Evolutionary conservation across 2,888 invertebrate genomes (phyloP).

Genomic region (Epiblema foenella): DNA sequence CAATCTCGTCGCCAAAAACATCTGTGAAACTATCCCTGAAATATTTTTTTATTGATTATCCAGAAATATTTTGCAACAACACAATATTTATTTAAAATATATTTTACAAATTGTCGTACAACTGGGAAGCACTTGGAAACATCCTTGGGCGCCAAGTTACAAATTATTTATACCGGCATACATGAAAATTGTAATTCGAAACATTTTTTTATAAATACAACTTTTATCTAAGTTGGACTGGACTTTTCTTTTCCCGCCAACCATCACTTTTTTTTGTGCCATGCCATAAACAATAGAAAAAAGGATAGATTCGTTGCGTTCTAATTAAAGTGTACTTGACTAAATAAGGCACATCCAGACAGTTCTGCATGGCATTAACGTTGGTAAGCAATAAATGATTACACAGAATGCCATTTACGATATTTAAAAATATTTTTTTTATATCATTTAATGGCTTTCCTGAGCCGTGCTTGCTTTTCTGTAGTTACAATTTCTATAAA

Average conservation of each 20-base stretch:
- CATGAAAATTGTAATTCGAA: neutral
- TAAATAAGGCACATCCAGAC: neutral
- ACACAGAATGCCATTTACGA: no score
- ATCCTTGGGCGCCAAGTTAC: slow-evolving; percentile 4
- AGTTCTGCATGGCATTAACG: no score
- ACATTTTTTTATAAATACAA: neutral
- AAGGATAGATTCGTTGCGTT: neutral
- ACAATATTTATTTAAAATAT: neutral
- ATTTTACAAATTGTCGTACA: slow-evolving; percentile 16
- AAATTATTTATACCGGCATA: neutral
- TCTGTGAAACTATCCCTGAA: slow-evolving; percentile 71
- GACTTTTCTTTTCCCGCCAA: slow-evolving; percentile 26
- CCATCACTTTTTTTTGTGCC: neutral
- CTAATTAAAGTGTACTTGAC: neutral
- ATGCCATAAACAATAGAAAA: slow-evolving; percentile 10
- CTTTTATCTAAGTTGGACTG: neutral
- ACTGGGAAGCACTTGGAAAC: slow-evolving; percentile 34
- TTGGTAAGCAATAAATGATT: no score
- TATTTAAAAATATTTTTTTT: no score
- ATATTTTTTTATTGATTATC: slow-evolving; percentile 32
- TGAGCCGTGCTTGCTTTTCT: no score
- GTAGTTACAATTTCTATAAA: no score
- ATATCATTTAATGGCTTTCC: no score
- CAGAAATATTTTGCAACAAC: slow-evolving; percentile 32
- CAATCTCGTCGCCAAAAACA: slow-evolving; percentile 66